These are phyloP conservation scores for Serinus canaria DNA, from an alignment of 2,113 vertebrate species.

Conservation along the genomic window DNA sequence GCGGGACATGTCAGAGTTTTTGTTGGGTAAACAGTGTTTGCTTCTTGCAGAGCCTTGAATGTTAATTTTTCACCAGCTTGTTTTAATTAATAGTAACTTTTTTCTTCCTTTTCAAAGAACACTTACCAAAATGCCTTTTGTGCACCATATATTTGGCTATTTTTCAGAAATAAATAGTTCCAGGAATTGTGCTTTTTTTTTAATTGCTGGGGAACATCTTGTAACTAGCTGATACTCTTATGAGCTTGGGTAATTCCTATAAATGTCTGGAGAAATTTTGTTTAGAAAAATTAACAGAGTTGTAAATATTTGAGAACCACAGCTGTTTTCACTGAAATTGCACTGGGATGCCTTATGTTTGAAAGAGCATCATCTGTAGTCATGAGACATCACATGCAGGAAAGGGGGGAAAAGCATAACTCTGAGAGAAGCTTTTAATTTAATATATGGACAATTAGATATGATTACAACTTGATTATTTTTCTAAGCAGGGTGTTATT, in stretches of 20 bases:
- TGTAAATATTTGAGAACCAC: slow-evolving; percentile 39
- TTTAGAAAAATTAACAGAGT: not conserved
- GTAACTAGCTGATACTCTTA: not conserved
- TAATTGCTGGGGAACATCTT: not conserved
- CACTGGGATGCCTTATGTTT: not conserved
- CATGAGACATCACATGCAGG: not conserved
- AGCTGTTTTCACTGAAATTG: not conserved
- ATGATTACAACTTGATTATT: not conserved
- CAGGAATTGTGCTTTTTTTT: not conserved
- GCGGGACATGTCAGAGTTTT: not conserved
- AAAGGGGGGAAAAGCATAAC: not conserved
- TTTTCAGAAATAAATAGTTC: not conserved
- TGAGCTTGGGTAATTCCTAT: not conserved
- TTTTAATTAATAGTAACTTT: not conserved
- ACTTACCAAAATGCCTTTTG: not conserved
- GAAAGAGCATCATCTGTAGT: not conserved
- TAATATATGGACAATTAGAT: not conserved
- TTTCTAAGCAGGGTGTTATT: not conserved
- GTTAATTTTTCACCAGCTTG: not conserved
- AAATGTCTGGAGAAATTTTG: not conserved
- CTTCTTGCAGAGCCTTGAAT: not conserved
- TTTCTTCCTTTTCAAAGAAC: not conserved
- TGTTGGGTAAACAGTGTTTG: not conserved
- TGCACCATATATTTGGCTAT: not conserved
- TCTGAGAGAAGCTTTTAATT: not conserved